Evolutionary conservation across 2,113 vertebrate species (phyloP), one percentile per base, ranked within the genome.

Genomic region (Todiramphus chloris): DNA sequence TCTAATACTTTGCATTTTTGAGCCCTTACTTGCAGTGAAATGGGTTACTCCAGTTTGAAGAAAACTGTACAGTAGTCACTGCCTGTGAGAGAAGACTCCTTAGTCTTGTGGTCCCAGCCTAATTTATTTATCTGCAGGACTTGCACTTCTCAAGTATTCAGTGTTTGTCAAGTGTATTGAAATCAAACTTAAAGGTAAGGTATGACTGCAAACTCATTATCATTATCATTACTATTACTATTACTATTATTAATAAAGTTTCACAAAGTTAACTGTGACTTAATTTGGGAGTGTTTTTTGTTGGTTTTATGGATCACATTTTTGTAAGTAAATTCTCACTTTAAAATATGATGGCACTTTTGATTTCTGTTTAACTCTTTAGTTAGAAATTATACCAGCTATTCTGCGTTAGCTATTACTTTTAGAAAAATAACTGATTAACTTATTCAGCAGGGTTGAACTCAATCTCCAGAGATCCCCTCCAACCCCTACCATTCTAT

Each of bases 341-440:
- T 94, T 50, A 72, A 82, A 91, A 76, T 64, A 23, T 44, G 76
- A 56, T 70, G 4, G 16, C 44, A 9, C 37, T 92, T 80, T 67
- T 90, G 30, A 28, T 93, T 94, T 95, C 78, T 70, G 30, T 77
- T 96, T 94, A 94, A 72, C 16, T 77, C 58, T 39, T 68, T 37
- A 67, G 20, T n/a, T 95, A 51, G 44, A 86, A 91, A 86, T 11
- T 81, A 39, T 33, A 27, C 24, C 72, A 63, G 41, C 33, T 93
- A 64, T 72, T 87, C 67, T 67, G 86, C 16, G 67, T 94, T 94
- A 94, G 35, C 51, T 70, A 72, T 93, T 44, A 82, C 19, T 46
- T 82, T 84, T 91, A 87, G 75, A 95, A 97, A 96, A 76, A 78
- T 37, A 84, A 30, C 17, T 2, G 2, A 62, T 55, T 5, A 84